Percentiles rank a stretch among this genome's conserved stretches.
These are phyloP conservation scores for Melanotus villosus DNA, from an alignment of 2,888 invertebrate species.

Conservation along the genomic window DNA sequence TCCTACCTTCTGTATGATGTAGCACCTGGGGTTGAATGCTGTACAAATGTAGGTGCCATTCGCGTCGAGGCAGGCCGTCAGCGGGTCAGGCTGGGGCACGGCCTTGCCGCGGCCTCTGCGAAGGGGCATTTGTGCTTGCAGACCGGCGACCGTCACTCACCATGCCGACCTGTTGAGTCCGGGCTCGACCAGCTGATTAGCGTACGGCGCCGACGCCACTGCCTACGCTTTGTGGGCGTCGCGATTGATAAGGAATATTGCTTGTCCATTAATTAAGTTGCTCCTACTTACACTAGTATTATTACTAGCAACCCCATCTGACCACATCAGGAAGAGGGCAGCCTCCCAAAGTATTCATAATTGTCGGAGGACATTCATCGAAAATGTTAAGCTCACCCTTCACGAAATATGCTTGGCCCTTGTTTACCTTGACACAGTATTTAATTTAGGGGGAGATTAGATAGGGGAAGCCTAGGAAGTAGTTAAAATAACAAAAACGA, in stretches of 20 bases:
- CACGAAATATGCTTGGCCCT: background rate
- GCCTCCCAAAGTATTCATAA: background rate
- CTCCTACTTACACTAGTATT: background rate
- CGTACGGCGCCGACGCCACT: conserved; percentile 57
- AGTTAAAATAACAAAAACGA: too few relatives aligned
- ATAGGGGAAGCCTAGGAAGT: conserved; percentile 9
- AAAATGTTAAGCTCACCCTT: background rate
- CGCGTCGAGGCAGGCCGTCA: conserved; percentile 70
- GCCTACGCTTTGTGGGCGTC: conserved; percentile 55
- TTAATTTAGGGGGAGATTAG: conserved; percentile 13
- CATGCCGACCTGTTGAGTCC: conserved; percentile 71
- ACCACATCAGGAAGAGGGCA: background rate
- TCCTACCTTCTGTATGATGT: conserved; percentile 77
- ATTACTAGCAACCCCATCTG: background rate
- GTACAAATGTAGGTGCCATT: conserved; percentile 76
- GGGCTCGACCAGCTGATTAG: conserved; percentile 64
- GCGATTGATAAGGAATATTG: conserved; percentile 50
- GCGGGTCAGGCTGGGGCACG: conserved; percentile 62
- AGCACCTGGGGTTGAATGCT: conserved; percentile 75
- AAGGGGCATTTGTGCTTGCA: conserved; percentile 65
- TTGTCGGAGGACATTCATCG: too few relatives aligned
- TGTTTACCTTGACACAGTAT: conserved; percentile 9
- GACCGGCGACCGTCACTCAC: conserved; percentile 63
- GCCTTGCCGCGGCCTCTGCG: conserved; percentile 61
- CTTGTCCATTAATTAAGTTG: conserved; percentile 8